These are phyloP conservation scores for Melanotaenia duboulayi DNA, from an alignment of 2,113 vertebrate genomes.

Conservation along the genomic window DNA sequence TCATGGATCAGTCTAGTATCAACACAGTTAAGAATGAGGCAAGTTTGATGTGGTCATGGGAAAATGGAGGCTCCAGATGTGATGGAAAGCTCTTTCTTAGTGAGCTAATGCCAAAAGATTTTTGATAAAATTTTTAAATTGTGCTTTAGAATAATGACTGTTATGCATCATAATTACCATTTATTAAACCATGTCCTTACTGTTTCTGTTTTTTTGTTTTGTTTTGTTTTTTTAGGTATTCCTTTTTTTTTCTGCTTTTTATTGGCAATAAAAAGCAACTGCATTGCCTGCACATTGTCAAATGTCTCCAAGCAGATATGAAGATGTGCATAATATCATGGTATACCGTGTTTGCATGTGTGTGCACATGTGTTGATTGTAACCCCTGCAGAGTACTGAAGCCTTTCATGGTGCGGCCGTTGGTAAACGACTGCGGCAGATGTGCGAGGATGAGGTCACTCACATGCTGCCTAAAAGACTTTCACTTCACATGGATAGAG, in stretches of 20 bases:
- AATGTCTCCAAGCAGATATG: background rate
- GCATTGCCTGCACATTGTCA: background rate
- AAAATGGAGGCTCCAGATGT: too few species aligned
- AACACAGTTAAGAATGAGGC: too few species aligned
- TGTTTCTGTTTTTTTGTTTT: too few species aligned
- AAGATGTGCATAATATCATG: background rate
- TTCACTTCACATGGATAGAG: conserved; percentile 44
- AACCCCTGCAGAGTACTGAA: conserved; percentile 22
- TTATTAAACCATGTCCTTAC: too few species aligned
- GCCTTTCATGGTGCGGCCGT: conserved; percentile 18
- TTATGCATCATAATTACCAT: too few species aligned
- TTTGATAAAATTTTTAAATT: too few species aligned
- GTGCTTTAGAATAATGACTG: too few species aligned
- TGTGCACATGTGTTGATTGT: conserved; percentile 17
- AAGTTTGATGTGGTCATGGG: too few species aligned
- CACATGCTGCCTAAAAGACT: conserved; percentile 53
- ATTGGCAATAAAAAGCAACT: background rate
- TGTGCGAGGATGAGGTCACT: conserved; percentile 70
- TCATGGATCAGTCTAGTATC: too few species aligned
- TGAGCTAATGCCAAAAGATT: too few species aligned
- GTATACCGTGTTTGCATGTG: background rate
- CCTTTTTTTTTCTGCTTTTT: background rate
- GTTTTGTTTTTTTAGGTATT: background rate
- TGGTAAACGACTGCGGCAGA: conserved; percentile 46
- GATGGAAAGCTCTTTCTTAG: too few species aligned